A percentile compares a stretch with the other conserved stretches of the same genome.
These are phyloP conservation scores for Propsilocerus akamusi DNA, from an alignment of 1,140 invertebrate genomes.

Conservation along the genomic window DNA sequence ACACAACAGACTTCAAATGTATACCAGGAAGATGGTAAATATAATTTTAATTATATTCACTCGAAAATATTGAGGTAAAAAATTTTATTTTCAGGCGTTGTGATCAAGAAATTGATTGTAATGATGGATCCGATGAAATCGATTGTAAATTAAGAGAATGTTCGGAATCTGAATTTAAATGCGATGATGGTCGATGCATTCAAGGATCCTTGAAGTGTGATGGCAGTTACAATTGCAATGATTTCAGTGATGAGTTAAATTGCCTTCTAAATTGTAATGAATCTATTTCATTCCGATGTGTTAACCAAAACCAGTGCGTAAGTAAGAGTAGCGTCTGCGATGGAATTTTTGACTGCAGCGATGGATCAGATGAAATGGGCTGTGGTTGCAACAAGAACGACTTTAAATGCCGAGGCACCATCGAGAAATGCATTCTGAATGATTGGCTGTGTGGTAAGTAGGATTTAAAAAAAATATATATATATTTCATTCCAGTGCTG, in stretches of 20 bases:
- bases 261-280: conserved; percentile 15
- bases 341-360: conserved; percentile 38
- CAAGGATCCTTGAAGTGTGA: conserved; percentile 30
- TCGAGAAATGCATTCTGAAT: conserved; percentile 16
- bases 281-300: neutral
- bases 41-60: too few relatives aligned
- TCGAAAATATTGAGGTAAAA: too few relatives aligned
- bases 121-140: conserved; percentile 56
- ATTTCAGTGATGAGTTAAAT: conserved; percentile 30
- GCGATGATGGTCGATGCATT: conserved; percentile 36
- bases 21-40: conserved; percentile 35
- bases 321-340: conserved; percentile 31
- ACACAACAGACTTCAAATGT: conserved; percentile 41
- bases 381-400: neutral
- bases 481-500: too few relatives aligned
- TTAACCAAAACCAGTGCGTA: neutral
- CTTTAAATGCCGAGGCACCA: conserved; percentile 14
- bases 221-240: conserved; percentile 35
- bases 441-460: conserved; percentile 25
- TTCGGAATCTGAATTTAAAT: conserved; percentile 23
- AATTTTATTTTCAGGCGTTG: too few relatives aligned
- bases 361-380: conserved; percentile 22
- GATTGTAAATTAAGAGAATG: conserved; percentile 9
- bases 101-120: conserved; percentile 50
- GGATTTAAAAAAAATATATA: too few relatives aligned